Base-by-base conservation (phyloP, 1,140 invertebrate genomes). In the Conus ventricosus region DNA sequence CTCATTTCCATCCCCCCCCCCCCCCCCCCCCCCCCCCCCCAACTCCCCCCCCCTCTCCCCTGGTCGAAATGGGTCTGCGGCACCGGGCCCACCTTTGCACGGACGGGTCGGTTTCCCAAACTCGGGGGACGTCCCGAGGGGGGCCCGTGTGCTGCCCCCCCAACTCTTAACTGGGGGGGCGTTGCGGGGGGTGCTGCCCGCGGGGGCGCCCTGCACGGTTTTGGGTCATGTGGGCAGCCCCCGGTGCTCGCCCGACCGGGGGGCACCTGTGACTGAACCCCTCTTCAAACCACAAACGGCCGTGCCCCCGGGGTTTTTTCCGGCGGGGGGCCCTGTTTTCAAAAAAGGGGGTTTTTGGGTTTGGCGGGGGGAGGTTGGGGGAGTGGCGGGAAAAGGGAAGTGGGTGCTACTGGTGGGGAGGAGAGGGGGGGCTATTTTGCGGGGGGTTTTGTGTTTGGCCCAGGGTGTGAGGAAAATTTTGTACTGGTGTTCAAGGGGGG, bases 241-340 rank as follows among this genome's bases (percentile, higher is more conserved):
- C 27, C 75, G 81, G 51, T 89, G 89, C 55, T 83, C 87, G 82
- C 85, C 57, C 71, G 89, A 90, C 55, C 84, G 7, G 89, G 89
- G 4, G 89, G 89, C 82, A 88, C 89, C 6, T 90, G 89, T 63
- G 76, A 75, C 57, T 90, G 89, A 86, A 20, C 55, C 60, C 0
- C 60, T 85, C 5, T 85, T 85, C 75, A 88, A 88, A 71, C 85
- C 84, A 88, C 63, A 86, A 84, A n/a, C 87, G 87, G 55, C 55
- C 63, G 27, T 90, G 89, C 55, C 53, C 51, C 25, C 54, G 27
- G 7, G 82, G n/a, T n/a, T 90, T 25, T 60, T 88, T 0, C 54
- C 81, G 10, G 87, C 87, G 23, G 87, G 60, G 0, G 20, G 63
- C 51, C n/a, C n/a, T n/a, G n/a, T n/a, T n/a, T n/a, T n/a, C n/a